Percentiles rank a stretch among this genome's conserved stretches.
phyloP scores from a whole-genome alignment of 1,140 invertebrate species.

The Drosophila busckii region DNA sequence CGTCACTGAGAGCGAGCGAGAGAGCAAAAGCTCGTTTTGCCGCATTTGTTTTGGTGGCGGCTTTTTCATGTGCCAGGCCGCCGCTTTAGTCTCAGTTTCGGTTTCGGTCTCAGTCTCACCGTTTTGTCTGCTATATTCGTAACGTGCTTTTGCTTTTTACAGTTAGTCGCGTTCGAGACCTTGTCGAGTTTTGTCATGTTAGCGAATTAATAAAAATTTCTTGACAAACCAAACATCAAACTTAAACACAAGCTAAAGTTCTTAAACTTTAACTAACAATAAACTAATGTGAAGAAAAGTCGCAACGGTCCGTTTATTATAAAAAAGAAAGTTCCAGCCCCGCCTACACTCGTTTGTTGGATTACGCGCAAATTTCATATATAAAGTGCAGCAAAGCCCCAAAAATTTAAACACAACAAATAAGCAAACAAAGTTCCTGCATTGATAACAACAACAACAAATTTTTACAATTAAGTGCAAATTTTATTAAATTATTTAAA shows the following conservation, averaged over 20 bases:
- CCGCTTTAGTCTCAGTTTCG: constrained; percentile 31
- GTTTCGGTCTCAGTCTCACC: constrained; percentile 37
- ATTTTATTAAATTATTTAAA: constrained; percentile 20
- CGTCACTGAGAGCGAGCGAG: too few relatives aligned
- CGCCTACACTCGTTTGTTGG: constrained; percentile 48
- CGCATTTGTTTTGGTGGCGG: constrained; percentile 35
- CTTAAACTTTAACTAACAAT: constrained; percentile 19
- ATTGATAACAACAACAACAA: constrained; percentile 29
- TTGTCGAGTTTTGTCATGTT: constrained; percentile 79
- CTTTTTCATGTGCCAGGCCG: constrained; percentile 28
- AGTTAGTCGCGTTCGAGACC: constrained; percentile 79
- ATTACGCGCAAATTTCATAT: constrained; percentile 57
- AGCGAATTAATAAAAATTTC: constrained; percentile 42
- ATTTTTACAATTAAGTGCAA: constrained; percentile 34
- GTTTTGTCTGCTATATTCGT: constrained; percentile 70
- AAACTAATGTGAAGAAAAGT: constrained; percentile 68
- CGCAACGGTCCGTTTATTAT: constrained; percentile 53
- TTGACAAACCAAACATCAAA: constrained; percentile 11
- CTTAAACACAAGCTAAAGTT: background rate
- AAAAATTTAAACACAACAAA: constrained; percentile 26
- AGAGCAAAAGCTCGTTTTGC: too few relatives aligned
- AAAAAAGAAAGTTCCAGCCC: constrained; percentile 16
- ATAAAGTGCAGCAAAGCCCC: constrained; percentile 24
- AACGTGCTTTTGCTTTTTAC: constrained; percentile 77
- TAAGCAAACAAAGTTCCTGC: constrained; percentile 68